Percentiles rank a stretch among this genome's conserved stretches.
Evolutionary conservation across 1,140 invertebrate genomes (phyloP).

Genomic region (Chymomyza costata): DNA sequence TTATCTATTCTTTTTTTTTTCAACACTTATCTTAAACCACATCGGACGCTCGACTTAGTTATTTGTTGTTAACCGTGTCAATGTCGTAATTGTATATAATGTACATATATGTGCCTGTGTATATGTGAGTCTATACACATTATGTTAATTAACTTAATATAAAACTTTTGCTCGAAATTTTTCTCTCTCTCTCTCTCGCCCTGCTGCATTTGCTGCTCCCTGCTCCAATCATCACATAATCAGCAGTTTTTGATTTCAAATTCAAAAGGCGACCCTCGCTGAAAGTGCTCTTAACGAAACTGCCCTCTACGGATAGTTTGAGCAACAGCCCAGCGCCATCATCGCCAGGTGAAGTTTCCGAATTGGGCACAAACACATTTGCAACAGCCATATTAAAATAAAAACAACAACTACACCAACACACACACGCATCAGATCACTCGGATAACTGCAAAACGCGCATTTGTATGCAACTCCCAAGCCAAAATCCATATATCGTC

Average conservation of each 20-base stretch:
- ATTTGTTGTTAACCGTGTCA: constrained; percentile 19
- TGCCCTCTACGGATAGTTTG: constrained; percentile 77
- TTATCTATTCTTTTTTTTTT: too few species aligned
- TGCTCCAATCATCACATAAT: neutral
- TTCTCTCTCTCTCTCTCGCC: constrained; percentile 40
- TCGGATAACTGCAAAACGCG: constrained; percentile 10
- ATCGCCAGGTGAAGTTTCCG: constrained; percentile 76
- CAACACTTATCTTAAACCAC: too few species aligned
- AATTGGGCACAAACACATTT: constrained; percentile 31
- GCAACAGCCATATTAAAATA: constrained; percentile 3
- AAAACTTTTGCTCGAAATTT: constrained; percentile 46
- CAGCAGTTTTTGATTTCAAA: constrained; percentile 69
- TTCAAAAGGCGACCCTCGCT: constrained; percentile 72
- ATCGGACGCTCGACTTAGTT: too few species aligned
- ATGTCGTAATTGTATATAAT: constrained; percentile 15
- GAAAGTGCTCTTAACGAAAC: constrained; percentile 76
- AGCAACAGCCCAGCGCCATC: constrained; percentile 77
- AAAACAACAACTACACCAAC: constrained; percentile 2
- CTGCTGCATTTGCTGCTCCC: constrained; percentile 37
- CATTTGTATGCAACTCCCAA: constrained; percentile 42
- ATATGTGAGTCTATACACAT: constrained; percentile 5
- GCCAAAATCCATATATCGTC: too few species aligned
- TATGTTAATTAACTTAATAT: constrained; percentile 25
- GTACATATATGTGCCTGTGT: constrained; percentile 21
- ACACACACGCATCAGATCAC: constrained; percentile 4